These are phyloP conservation scores for Streptopelia turtur DNA, from an alignment of 2,797 vertebrate genomes.

Conservation along the genomic window DNA sequence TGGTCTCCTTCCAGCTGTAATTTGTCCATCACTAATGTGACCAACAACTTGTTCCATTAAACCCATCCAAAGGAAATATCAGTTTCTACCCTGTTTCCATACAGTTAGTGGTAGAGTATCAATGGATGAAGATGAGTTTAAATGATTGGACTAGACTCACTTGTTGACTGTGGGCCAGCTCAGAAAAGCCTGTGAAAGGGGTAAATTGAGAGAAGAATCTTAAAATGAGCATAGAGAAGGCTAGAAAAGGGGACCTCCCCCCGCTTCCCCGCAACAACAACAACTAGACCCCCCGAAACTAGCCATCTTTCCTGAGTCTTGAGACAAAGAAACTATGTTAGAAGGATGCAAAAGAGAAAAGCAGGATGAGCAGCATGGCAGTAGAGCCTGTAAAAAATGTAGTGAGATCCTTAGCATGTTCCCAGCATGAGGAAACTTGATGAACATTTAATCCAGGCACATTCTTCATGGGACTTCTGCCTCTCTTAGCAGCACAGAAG, in stretches of 20 bases:
- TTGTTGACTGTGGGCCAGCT: background rate
- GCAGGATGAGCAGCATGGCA: background rate
- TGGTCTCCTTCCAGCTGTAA: background rate
- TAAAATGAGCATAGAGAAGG: background rate
- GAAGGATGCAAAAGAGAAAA: background rate
- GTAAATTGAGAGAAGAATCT: background rate
- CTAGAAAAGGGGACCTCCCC: background rate
- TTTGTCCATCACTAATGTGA: background rate
- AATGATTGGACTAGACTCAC: background rate
- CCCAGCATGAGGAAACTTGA: background rate
- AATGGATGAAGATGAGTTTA: background rate
- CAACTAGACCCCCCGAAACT: accelerated
- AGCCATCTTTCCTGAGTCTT: background rate
- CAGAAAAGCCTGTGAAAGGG: background rate
- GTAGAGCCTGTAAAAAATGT: background rate
- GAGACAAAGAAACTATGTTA: background rate
- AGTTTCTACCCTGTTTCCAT: background rate
- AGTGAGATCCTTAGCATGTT: background rate
- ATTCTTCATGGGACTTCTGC: background rate
- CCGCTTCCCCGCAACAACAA: background rate
- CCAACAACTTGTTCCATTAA: accelerated
- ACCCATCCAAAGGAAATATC: background rate
- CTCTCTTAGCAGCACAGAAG: slow-evolving; percentile 11
- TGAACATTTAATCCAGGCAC: slow-evolving; percentile 7
- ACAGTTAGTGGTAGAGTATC: background rate